Conservation (phyloP, 2,113 vertebrate species). For the Mustela nigripes region DNA sequence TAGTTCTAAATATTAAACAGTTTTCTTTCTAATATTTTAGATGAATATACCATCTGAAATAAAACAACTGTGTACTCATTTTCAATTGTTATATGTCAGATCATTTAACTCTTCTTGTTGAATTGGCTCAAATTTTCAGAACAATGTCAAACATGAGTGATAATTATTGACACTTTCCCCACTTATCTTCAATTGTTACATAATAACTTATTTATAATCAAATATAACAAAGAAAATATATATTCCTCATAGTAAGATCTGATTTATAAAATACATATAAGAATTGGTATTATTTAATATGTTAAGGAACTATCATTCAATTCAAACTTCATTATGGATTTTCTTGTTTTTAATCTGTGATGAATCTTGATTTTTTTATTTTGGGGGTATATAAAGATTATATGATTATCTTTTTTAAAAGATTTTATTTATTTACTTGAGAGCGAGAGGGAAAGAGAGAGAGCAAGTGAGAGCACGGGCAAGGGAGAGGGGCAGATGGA, state of each 20-base stretch:
- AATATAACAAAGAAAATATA: background rate
- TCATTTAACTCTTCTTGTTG: background rate
- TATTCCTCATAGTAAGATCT: background rate
- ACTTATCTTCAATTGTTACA: background rate
- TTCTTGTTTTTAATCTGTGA: background rate
- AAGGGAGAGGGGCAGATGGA: too few relatives aligned
- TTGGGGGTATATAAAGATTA: background rate
- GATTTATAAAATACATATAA: background rate
- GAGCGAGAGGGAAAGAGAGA: too few relatives aligned
- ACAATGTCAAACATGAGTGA: background rate
- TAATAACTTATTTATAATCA: background rate
- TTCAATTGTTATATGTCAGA: background rate
- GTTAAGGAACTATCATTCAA: background rate
- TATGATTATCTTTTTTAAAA: background rate
- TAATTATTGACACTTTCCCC: background rate
- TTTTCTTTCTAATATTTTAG: background rate
- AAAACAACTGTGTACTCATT: background rate
- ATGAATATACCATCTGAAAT: background rate
- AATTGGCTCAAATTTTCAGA: background rate
- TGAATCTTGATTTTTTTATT: background rate
- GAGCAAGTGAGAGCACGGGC: too few relatives aligned
- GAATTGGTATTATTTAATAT: background rate
- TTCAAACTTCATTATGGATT: background rate
- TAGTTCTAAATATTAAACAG: background rate
- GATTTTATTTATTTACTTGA: background rate